Evolutionary conservation across 2,797 vertebrate species (phyloP), one percentile per base, ranked within the genome.

Genomic region (Tapera naevia): DNA sequence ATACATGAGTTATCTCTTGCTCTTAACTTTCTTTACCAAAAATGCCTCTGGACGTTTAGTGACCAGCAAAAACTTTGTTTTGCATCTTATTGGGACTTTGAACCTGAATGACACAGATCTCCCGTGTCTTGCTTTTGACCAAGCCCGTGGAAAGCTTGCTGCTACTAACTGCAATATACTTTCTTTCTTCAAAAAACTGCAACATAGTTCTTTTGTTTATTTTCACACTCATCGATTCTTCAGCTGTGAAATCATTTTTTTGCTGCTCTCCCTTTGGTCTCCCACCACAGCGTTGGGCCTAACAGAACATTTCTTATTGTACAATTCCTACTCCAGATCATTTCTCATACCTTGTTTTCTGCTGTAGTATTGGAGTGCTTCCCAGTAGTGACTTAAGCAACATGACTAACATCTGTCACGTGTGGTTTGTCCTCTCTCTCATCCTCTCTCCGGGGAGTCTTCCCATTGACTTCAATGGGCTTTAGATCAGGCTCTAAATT

Each of bases 401-500:
- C 85, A 80, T 43, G 51, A 80, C n/a, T 45, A 88, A 91, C 72
- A 92, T 92, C 86, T 93, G 73, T 90, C 80, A 92, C 54, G 17
- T 90, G 84, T 58, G 80, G 71, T 86, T 92, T 83, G 90, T 76
- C 76, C 85, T 91, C 54, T 87, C 61, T 91, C 80, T 94, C 84
- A 80, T 91, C 66, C 69, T 80, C 60, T 60, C 80, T 60, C 64
- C 46, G 61, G 85, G 88, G 81, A 91, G 56, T 64, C 74, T 90
- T 76, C 84, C 83, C 87, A 76, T 80, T 78, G 70, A 94, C 65
- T 92, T 92, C 83, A 93, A 27, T 91, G 91, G 56, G 60, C 56
- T 86, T 93, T 58, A 95, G 86, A 87, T 84, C 84, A 86, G 80
- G 48, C 84, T 79, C 27, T 79, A 88, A 91, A 88, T 91, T 75